A percentile compares a stretch with the other conserved stretches of the same genome.
These are phyloP conservation scores for Chloebia gouldiae DNA, from an alignment of 2,113 vertebrate genomes.

Conservation along the genomic window DNA sequence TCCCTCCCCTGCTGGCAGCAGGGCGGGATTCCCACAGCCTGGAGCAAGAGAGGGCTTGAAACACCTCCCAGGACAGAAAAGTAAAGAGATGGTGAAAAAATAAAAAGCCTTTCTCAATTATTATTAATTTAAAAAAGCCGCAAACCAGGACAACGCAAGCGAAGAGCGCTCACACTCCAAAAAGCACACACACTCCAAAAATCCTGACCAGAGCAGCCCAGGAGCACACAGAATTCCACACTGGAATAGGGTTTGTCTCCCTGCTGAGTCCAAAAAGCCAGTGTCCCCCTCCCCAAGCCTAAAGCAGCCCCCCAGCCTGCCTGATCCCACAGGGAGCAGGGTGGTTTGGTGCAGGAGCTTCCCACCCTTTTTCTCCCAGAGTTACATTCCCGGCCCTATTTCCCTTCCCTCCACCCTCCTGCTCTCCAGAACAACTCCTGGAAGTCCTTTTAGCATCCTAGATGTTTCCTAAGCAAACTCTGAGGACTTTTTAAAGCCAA, in stretches of 20 bases:
- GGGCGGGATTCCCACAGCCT: neutral
- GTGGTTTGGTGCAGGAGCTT: too few relatives aligned
- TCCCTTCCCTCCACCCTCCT: neutral
- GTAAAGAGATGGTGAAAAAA: neutral
- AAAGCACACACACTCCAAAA: neutral
- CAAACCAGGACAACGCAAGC: neutral
- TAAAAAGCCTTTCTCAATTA: neutral
- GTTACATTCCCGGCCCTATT: neutral
- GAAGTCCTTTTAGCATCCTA: neutral
- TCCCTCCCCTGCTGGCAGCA: neutral
- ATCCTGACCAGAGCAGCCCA: rapidly evolving
- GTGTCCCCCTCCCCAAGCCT: neutral
- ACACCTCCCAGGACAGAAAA: neutral
- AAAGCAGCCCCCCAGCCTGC: neutral
- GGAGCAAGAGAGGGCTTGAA: neutral
- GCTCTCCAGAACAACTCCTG: neutral
- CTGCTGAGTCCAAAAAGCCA: too few relatives aligned
- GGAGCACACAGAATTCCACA: rapidly evolving
- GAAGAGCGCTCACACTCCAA: neutral
- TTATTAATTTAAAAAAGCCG: neutral
- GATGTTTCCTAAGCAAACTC: neutral
- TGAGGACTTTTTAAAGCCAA: neutral
- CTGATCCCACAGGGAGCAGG: neutral
- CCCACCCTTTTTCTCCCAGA: neutral
- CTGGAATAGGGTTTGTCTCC: neutral